Evolutionary conservation across 2,888 invertebrate genomes (phyloP).

Genomic region (Zeuzera pyrina): DNA sequence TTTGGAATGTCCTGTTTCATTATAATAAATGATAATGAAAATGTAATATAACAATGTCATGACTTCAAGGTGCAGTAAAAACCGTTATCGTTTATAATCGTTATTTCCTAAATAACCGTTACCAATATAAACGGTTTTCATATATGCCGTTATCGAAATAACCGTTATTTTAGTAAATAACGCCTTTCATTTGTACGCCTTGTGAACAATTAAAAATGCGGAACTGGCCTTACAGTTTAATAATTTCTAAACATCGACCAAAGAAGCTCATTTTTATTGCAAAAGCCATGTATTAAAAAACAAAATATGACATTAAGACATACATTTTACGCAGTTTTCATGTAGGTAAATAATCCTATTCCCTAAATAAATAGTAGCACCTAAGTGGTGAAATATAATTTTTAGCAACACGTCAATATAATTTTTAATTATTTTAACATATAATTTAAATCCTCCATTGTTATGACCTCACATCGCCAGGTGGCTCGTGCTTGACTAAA

Average conservation of each 20-base stretch:
- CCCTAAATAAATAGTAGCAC: conserved; percentile 57
- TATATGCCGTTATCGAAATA: no score
- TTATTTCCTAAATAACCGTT: no score
- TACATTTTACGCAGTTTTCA: background rate
- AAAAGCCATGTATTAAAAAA: background rate
- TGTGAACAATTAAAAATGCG: conserved; percentile 29
- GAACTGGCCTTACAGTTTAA: conserved; percentile 34
- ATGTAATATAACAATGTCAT: conserved; percentile 4
- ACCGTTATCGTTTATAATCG: no score
- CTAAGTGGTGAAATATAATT: conserved; percentile 47
- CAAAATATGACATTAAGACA: background rate
- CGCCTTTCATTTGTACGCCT: conserved; percentile 7
- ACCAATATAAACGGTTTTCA: no score
- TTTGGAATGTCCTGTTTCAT: conserved; percentile 60
- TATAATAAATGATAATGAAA: conserved; percentile 6
- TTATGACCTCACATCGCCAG: no score
- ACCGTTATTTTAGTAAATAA: no score
- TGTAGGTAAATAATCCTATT: conserved; percentile 25
- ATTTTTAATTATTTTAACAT: conserved; percentile 19
- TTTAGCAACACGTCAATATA: conserved; percentile 33
- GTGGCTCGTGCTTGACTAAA: no score
- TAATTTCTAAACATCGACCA: conserved; percentile 37
- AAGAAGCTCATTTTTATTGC: conserved; percentile 21
- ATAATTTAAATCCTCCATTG: no score
- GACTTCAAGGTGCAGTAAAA: no score